phyloP scores from a whole-genome alignment of 2,797 vertebrate genomes.

The Malurus splendens region DNA sequence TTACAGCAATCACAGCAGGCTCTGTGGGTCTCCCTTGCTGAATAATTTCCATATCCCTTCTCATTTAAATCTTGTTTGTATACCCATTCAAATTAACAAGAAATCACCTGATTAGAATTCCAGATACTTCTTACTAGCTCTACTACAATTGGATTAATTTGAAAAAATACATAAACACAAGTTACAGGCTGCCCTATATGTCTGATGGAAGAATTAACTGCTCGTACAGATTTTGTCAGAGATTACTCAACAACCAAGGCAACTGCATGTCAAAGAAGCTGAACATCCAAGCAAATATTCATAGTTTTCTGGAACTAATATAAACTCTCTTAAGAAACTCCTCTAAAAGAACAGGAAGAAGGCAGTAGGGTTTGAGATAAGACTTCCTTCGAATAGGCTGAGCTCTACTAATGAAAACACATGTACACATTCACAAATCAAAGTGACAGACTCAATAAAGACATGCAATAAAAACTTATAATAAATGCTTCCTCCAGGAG shows the following conservation, averaged over 20 bases:
- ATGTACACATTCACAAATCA: neutral
- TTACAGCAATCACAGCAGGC: neutral
- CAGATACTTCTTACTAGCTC: neutral
- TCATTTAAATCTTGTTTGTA: neutral
- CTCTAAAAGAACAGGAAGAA: neutral
- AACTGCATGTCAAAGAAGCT: neutral
- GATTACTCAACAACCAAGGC: neutral
- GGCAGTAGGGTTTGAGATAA: neutral
- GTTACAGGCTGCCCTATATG: neutral
- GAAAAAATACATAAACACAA: neutral
- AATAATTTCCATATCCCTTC: neutral
- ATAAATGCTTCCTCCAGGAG: neutral
- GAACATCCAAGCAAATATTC: neutral
- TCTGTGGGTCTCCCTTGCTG: neutral
- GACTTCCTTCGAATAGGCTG: neutral
- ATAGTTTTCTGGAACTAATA: neutral
- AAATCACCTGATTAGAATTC: slow-evolving; percentile 14
- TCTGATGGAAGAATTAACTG: neutral
- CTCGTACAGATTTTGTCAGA: neutral
- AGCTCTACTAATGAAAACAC: neutral
- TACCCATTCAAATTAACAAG: neutral
- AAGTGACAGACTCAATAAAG: neutral
- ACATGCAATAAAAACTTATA: neutral
- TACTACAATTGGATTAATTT: neutral
- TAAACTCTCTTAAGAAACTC: neutral